phyloP scores from a whole-genome alignment of 2,797 vertebrate species.

The Pogoniulus pusillus region DNA sequence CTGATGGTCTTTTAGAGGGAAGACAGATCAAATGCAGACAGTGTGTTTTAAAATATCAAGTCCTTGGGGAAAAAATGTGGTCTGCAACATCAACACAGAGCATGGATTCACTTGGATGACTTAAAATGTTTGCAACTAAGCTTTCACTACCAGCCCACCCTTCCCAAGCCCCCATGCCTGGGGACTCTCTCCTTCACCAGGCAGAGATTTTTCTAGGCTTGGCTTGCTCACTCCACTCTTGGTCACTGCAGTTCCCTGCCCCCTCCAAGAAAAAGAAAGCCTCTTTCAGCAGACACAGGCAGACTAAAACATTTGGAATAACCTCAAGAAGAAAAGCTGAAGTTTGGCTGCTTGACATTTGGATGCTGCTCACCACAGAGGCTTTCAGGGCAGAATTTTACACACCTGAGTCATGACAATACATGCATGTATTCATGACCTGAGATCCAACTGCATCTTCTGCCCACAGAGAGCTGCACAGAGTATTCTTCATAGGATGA shows the following conservation, averaged over 20 bases:
- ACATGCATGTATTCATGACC: not conserved
- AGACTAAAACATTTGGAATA: not conserved
- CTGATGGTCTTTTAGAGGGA: constrained; percentile 29
- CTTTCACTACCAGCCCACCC: not conserved
- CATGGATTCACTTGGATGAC: not conserved
- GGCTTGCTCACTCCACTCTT: not conserved
- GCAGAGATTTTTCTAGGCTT: not conserved
- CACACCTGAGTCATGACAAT: not conserved
- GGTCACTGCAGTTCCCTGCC: not conserved
- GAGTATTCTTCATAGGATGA: not conserved
- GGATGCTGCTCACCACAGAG: not conserved
- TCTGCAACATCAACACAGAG: not conserved
- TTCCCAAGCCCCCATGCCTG: not conserved
- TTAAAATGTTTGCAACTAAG: not conserved
- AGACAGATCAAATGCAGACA: constrained; percentile 12
- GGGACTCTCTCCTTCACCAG: not conserved
- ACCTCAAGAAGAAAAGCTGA: not conserved
- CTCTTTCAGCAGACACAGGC: not conserved
- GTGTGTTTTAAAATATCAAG: constrained; percentile 5
- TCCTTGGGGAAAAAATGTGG: not conserved
- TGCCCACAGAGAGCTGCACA: fast-evolving
- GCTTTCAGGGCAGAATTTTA: not conserved
- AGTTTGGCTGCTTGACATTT: not conserved
- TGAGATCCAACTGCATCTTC: not conserved
- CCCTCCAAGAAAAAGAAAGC: not conserved